phyloP scores from a whole-genome alignment of 2,797 vertebrate species.

The Hyperoplus immaculatus region DNA sequence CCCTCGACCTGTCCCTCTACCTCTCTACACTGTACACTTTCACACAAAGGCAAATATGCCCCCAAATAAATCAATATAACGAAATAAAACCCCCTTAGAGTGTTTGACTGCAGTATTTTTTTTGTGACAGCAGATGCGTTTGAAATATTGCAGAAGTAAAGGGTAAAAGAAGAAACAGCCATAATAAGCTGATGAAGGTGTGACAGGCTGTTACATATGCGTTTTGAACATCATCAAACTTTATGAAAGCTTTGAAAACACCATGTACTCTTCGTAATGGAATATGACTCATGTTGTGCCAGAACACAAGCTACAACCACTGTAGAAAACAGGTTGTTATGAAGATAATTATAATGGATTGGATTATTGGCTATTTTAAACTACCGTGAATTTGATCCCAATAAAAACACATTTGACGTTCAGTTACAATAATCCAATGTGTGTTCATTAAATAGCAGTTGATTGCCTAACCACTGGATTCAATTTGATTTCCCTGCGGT shows the following conservation, averaged over 20 bases:
- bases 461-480: constrained; percentile 13
- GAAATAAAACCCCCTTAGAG: neutral
- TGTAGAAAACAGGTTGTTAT: neutral
- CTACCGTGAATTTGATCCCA: neutral
- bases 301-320: neutral
- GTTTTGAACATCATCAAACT: neutral
- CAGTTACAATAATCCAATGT: neutral
- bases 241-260: neutral
- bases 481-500: constrained; percentile 2
- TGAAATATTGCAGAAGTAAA: neutral
- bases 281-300: constrained; percentile 1
- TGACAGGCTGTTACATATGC: neutral
- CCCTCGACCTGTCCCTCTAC: neutral
- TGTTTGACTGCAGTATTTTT: neutral
- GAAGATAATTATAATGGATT: too few species aligned
- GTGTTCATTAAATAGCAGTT: constrained; percentile 36
- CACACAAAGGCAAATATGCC: neutral
- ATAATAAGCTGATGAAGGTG: neutral
- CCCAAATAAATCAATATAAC: neutral
- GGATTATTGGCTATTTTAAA: neutral
- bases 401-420: neutral
- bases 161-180: neutral
- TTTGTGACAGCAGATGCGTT: neutral
- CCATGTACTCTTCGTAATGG: neutral
- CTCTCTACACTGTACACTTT: neutral